phyloP scores from a whole-genome alignment of 1,140 invertebrate species.

The Diplogasteroides magnus region DNA sequence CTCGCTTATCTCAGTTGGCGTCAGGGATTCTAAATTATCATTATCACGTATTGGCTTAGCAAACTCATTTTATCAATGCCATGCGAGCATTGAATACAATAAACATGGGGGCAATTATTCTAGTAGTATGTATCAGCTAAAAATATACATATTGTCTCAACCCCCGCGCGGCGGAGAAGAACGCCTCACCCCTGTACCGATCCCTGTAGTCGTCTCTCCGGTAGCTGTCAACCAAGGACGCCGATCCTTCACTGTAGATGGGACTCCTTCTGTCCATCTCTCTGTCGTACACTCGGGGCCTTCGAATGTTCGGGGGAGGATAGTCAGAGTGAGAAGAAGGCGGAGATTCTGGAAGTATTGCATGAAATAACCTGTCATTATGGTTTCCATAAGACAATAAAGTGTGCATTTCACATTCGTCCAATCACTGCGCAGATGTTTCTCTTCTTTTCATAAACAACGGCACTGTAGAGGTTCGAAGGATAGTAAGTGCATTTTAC shows the following conservation, averaged over 20 bases:
- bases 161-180: neutral
- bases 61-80: too few relatives aligned
- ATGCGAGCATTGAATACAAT: neutral
- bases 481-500: conserved; percentile 13
- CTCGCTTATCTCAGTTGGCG: conserved; percentile 18
- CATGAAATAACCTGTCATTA: conserved; percentile 2
- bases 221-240: neutral
- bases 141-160: neutral
- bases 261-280: neutral
- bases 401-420: neutral
- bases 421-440: conserved; percentile 1
- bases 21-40: conserved; percentile 11
- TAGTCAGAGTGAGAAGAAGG: conserved; percentile 24
- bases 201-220: neutral
- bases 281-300: conserved; percentile 12
- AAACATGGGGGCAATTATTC: neutral
- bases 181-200: neutral
- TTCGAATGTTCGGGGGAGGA: conserved; percentile 6
- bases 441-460: too few relatives aligned
- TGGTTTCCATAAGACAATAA: conserved; percentile 6
- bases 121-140: neutral
- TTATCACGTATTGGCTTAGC: neutral
- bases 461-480: too few relatives aligned
- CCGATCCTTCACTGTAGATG: neutral
- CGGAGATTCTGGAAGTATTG: conserved; percentile 21